phyloP scores from a whole-genome alignment of 2,888 invertebrate species.

The Sesamia inferens region DNA sequence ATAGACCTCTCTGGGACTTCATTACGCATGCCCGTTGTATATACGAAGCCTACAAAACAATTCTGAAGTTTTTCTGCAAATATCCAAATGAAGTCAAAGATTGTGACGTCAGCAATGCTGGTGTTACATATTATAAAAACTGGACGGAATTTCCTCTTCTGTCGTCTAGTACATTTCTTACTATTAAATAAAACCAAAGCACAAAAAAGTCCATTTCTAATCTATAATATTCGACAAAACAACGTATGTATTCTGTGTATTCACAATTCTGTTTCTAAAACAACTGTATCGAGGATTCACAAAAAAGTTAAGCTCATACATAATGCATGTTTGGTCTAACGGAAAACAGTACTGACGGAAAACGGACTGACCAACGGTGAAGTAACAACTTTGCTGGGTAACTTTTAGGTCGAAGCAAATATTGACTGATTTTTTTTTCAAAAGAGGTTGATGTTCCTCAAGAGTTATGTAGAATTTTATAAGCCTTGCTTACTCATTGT shows the following conservation, averaged over 20 bases:
- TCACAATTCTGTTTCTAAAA: constrained; percentile 7
- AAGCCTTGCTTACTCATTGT: too few relatives aligned
- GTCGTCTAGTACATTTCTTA: too few relatives aligned
- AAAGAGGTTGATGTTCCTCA: constrained; percentile 10
- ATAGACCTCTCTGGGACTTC: too few relatives aligned
- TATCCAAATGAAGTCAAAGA: too few relatives aligned
- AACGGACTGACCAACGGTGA: neutral
- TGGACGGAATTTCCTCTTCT: too few relatives aligned
- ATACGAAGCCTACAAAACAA: too few relatives aligned
- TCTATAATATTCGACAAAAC: constrained; percentile 2
- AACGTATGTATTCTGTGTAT: constrained; percentile 6
- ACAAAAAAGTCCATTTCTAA: too few relatives aligned
- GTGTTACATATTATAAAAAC: too few relatives aligned
- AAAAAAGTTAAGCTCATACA: constrained; percentile 18
- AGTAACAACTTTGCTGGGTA: constrained; percentile 11
- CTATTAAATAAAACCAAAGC: too few relatives aligned
- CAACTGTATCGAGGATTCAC: constrained; percentile 9
- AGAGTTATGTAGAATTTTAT: constrained; percentile 1
- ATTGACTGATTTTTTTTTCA: constrained; percentile 21
- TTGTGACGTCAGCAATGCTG: too few relatives aligned
- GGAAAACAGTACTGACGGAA: constrained; percentile 7
- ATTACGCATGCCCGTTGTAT: too few relatives aligned
- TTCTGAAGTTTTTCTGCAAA: too few relatives aligned
- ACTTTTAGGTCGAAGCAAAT: constrained; percentile 44
- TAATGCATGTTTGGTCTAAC: constrained; percentile 16